A percentile compares a stretch with the other conserved stretches of the same genome.
These are phyloP conservation scores for Crax fasciolata DNA, from an alignment of 2,797 vertebrate species.

Conservation along the genomic window DNA sequence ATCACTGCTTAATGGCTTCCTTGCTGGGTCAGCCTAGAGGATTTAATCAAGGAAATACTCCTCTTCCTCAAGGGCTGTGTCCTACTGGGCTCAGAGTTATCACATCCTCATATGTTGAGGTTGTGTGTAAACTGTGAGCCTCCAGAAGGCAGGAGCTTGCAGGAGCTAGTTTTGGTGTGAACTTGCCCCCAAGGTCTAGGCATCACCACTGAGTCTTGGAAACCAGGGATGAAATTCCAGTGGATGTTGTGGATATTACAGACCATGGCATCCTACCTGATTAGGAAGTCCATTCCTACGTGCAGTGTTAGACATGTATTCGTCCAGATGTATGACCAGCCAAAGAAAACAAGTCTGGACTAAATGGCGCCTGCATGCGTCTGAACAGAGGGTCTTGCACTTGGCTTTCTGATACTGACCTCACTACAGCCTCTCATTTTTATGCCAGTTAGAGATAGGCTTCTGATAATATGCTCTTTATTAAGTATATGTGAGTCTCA, in stretches of 20 bases:
- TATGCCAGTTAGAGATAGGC: not conserved
- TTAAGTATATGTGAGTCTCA: not conserved
- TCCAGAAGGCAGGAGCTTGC: not conserved
- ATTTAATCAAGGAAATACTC: fast-evolving
- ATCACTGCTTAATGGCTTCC: not conserved
- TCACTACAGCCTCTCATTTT: not conserved
- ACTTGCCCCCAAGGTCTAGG: too few species aligned
- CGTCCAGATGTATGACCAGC: not conserved
- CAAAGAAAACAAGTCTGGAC: not conserved
- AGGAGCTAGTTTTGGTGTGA: not conserved
- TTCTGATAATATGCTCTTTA: not conserved
- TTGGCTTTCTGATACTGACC: not conserved
- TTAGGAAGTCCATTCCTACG: not conserved
- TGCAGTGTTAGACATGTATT: not conserved
- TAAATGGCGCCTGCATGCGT: not conserved
- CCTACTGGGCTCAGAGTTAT: not conserved
- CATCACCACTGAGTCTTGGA: not conserved
- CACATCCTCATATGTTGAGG: not conserved
- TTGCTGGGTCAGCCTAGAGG: not conserved
- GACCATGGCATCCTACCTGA: not conserved
- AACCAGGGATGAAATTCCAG: too few species aligned
- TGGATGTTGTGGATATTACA: not conserved
- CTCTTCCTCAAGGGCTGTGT: not conserved
- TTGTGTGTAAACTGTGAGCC: not conserved
- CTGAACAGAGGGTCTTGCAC: not conserved